Conservation (phyloP, 2,888 invertebrate genomes). For the Amphipyra berbera region DNA sequence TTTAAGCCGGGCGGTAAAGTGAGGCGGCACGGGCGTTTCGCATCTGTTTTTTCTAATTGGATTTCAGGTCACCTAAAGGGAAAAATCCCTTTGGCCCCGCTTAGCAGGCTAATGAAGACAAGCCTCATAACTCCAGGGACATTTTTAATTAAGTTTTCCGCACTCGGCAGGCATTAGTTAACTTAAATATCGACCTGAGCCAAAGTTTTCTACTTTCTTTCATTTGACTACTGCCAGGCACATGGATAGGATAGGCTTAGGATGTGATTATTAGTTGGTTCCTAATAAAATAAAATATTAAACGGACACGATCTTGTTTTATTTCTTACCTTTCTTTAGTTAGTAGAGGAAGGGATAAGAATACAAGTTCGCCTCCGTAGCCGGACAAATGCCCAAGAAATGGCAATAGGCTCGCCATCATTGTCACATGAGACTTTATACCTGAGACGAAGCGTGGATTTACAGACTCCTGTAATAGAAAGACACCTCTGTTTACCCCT, state of each 20-base stretch:
- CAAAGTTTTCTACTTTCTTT: slow-evolving; percentile 19
- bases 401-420: too few relatives aligned
- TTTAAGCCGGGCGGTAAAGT: slow-evolving; percentile 12
- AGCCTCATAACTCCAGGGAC: slow-evolving; percentile 64
- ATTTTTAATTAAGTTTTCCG: slow-evolving; percentile 72
- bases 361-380: too few relatives aligned
- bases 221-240: not conserved
- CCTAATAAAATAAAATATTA: too few relatives aligned
- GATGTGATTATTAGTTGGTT: slow-evolving; percentile 11
- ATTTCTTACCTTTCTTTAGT: too few relatives aligned
- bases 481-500: too few relatives aligned
- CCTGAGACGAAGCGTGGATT: too few relatives aligned
- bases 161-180: slow-evolving; percentile 57
- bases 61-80: slow-evolving; percentile 66
- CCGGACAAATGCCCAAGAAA: too few relatives aligned
- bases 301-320: too few relatives aligned
- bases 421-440: too few relatives aligned
- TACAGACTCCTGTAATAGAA: too few relatives aligned
- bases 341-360: too few relatives aligned
- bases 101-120: slow-evolving; percentile 68
- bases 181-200: slow-evolving; percentile 38
- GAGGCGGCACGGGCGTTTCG: slow-evolving; percentile 3
- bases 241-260: slow-evolving; percentile 1
- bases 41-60: slow-evolving; percentile 62
- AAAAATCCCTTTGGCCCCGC: slow-evolving; percentile 65